These are phyloP conservation scores for Hormaphis cornu DNA, from an alignment of 1,140 invertebrate genomes.

Conservation along the genomic window DNA sequence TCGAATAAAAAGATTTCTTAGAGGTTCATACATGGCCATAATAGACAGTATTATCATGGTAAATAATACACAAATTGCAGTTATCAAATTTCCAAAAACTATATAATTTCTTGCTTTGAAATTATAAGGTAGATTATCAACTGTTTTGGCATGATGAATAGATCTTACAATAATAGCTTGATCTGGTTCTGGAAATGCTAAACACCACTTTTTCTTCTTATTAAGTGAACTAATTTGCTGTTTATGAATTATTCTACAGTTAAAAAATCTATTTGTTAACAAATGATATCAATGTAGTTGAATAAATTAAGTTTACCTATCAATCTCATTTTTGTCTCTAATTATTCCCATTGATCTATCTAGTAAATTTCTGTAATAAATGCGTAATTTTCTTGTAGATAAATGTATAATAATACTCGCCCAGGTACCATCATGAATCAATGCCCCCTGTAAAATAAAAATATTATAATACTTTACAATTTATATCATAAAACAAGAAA, in stretches of 20 bases:
- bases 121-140: conserved; percentile 56
- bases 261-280: background rate
- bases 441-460: background rate
- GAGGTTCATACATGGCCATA: conserved; percentile 50
- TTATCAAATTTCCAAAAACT: conserved; percentile 45
- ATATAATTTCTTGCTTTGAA: conserved; percentile 57
- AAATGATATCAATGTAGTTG: no score
- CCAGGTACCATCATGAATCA: conserved; percentile 4
- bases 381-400: background rate
- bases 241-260: background rate
- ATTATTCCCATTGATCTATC: background rate
- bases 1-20: background rate
- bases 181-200: conserved; percentile 72
- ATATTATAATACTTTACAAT: background rate
- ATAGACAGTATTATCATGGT: conserved; percentile 53
- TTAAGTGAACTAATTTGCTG: background rate
- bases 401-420: background rate
- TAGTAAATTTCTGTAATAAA: background rate
- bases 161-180: conserved; percentile 64
- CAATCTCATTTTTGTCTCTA: background rate
- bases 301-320: background rate
- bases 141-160: conserved; percentile 61
- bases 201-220: conserved; percentile 52
- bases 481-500: no score
- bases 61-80: conserved; percentile 46